Conservation (phyloP, 2,888 invertebrate species). For the Trichopoda pennipes region DNA sequence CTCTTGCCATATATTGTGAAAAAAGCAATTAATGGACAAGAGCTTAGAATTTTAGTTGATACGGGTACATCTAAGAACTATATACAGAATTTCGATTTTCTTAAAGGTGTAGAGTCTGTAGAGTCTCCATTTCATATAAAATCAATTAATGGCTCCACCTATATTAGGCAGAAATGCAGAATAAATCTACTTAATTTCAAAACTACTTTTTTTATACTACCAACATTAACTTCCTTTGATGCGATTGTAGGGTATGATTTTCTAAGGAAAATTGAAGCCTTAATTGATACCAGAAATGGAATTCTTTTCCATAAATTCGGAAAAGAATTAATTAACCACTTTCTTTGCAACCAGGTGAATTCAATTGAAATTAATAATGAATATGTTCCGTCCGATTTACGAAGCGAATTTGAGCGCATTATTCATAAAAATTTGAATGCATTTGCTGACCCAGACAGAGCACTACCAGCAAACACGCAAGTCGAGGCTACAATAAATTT, state of each 20-base stretch:
- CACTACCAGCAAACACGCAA: constrained; percentile 18
- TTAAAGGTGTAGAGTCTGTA: constrained; percentile 28
- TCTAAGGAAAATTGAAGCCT: constrained; percentile 56
- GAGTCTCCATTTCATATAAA: constrained; percentile 42
- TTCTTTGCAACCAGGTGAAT: constrained; percentile 22
- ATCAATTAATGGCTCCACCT: constrained; percentile 49
- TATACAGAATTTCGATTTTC: constrained; percentile 30
- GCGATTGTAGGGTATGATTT: constrained; percentile 57
- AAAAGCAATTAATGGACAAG: constrained; percentile 38
- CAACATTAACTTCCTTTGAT: constrained; percentile 21
- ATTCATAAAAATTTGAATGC: constrained; percentile 17
- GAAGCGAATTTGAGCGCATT: not conserved
- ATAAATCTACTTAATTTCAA: constrained; percentile 44
- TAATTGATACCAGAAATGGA: constrained; percentile 50
- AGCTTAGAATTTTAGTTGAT: constrained; percentile 31
- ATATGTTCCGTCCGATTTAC: not conserved
- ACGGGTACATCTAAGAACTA: constrained; percentile 51
- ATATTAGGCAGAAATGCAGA: constrained; percentile 27
- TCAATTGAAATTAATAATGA: constrained; percentile 1
- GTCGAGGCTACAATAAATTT: constrained; percentile 24
- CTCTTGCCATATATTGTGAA: constrained; percentile 43
- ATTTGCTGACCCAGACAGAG: constrained; percentile 30
- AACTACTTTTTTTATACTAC: constrained; percentile 48
- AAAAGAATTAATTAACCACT: constrained; percentile 37
- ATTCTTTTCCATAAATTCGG: constrained; percentile 36